Evolutionary conservation across 1,140 invertebrate genomes (phyloP).

Genomic region (Cyclargus thomasi): DNA sequence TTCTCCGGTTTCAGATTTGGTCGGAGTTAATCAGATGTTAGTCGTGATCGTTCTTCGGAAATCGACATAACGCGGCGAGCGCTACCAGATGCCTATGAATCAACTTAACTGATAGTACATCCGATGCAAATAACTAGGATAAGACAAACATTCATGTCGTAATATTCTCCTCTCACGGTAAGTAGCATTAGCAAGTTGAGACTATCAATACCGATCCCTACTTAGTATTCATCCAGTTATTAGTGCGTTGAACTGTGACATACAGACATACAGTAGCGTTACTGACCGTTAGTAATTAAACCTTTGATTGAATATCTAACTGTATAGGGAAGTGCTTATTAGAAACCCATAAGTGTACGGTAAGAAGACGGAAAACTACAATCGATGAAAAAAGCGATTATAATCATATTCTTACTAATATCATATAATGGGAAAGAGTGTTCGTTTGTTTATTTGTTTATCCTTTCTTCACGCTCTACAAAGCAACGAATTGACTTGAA

Average conservation of each 20-base stretch:
- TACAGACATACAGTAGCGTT: conserved; percentile 31
- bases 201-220: conserved; percentile 26
- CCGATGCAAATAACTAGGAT: neutral
- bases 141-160: neutral
- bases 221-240: conserved; percentile 47
- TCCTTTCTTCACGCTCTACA: too few species aligned
- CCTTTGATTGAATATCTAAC: neutral
- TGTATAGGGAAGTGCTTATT: conserved; percentile 7
- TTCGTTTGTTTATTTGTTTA: too few species aligned
- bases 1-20: too few species aligned
- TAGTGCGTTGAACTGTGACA: conserved; percentile 61
- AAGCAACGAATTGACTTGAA: too few species aligned
- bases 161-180: conserved; percentile 1
- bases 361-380: neutral
- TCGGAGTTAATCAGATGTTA: too few species aligned
- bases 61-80: too few species aligned
- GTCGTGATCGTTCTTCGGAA: too few species aligned
- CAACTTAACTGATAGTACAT: too few species aligned
- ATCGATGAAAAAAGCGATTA: neutral
- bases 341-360: neutral
- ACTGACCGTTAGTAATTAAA: conserved; percentile 24
- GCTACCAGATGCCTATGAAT: too few species aligned
- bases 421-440: too few species aligned
- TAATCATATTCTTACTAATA: neutral
- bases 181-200: neutral